These are phyloP conservation scores for Gadus chalcogrammus DNA, from an alignment of 2,113 vertebrate species.

Conservation along the genomic window DNA sequence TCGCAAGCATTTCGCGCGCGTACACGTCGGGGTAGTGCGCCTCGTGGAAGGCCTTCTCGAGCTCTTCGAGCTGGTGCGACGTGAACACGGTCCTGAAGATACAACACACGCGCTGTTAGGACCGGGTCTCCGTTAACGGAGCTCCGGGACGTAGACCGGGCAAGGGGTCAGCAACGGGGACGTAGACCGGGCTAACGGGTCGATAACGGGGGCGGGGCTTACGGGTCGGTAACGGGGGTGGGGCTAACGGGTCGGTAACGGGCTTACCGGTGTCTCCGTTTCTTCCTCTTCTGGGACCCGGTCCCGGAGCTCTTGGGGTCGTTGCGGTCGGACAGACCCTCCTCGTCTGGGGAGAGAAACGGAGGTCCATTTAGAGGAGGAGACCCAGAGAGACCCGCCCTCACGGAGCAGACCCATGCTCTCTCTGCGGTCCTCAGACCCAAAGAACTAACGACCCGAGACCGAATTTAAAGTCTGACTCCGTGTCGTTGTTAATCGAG, in stretches of 20 bases:
- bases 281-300: slow-evolving; percentile 83
- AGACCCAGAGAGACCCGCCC: background rate
- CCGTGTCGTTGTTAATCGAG: too few relatives aligned
- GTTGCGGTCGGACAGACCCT: slow-evolving; percentile 78
- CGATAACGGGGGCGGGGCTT: background rate
- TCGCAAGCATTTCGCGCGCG: slow-evolving; percentile 89
- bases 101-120: background rate
- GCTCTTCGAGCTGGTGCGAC: slow-evolving; percentile 89
- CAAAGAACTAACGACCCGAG: too few relatives aligned
- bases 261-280: slow-evolving; percentile 85
- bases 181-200: background rate
- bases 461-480: too few relatives aligned
- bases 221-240: background rate
- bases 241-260: background rate
- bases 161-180: background rate
- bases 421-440: too few relatives aligned
- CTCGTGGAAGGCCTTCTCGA: slow-evolving; percentile 94
- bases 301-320: slow-evolving; percentile 73
- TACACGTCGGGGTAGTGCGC: slow-evolving; percentile 96
- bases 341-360: slow-evolving; percentile 76
- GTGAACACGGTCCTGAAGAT: slow-evolving; percentile 88
- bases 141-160: background rate
- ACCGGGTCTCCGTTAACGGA: background rate
- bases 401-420: background rate
- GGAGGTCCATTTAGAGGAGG: too few relatives aligned